Percentiles rank a stretch among this genome's conserved stretches.
These are phyloP conservation scores for Pinctada fucata DNA, from an alignment of 2,888 invertebrate genomes.

Conservation along the genomic window DNA sequence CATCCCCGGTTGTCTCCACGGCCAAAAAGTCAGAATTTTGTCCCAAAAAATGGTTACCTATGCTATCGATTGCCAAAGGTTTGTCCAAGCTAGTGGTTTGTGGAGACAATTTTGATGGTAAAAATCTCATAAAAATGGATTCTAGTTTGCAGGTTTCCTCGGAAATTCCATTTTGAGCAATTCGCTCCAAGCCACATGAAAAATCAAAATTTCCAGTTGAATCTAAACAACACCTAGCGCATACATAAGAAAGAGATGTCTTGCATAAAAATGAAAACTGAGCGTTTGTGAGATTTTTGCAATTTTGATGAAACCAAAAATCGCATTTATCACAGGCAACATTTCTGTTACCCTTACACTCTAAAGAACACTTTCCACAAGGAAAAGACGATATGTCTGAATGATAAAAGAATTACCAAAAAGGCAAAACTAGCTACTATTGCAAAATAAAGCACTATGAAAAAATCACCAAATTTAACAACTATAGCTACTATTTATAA, in stretches of 20 bases:
- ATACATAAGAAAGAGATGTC: neutral
- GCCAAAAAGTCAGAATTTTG: too few species aligned
- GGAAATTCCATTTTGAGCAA: too few species aligned
- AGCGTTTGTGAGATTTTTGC: neutral
- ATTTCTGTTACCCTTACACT: neutral
- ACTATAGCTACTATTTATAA: too few species aligned
- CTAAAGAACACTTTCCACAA: neutral
- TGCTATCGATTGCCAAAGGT: too few species aligned
- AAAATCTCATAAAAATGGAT: too few species aligned
- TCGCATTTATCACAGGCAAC: neutral
- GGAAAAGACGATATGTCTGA: neutral
- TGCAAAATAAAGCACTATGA: neutral
- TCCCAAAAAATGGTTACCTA: too few species aligned
- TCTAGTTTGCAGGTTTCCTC: too few species aligned
- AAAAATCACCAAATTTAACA: too few species aligned
- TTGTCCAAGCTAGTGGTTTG: too few species aligned
- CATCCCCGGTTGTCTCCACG: too few species aligned
- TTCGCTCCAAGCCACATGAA: neutral
- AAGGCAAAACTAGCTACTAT: neutral
- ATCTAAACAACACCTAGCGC: neutral
- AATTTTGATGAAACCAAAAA: neutral
- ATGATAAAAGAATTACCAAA: neutral
- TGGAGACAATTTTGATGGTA: too few species aligned
- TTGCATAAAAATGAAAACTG: neutral
- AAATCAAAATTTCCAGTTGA: neutral